A percentile compares a stretch with the other conserved stretches of the same genome.
Evolutionary conservation across 2,888 invertebrate genomes (phyloP).

Genomic region (Torymus aiolomorphi): DNA sequence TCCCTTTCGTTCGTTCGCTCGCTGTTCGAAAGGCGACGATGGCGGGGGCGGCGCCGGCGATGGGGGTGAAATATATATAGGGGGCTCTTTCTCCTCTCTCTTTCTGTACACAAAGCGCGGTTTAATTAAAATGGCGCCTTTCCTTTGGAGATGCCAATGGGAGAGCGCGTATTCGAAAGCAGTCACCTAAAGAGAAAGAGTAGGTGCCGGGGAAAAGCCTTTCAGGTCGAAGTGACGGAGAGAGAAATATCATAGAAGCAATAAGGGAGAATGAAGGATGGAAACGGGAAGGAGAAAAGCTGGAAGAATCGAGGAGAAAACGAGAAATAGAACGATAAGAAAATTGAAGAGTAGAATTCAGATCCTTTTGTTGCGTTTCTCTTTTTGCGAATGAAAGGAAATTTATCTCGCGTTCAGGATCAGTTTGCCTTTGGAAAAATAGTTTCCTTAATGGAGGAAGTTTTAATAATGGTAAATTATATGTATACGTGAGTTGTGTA

Average conservation of each 20-base stretch:
- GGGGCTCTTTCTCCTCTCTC: not conserved
- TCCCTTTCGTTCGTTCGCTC: slow-evolving; percentile 4
- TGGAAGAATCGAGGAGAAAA: slow-evolving; percentile 6
- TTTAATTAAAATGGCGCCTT: slow-evolving; percentile 61
- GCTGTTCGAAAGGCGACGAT: not conserved
- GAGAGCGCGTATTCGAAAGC: slow-evolving; percentile 50
- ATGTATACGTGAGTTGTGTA: too few relatives aligned
- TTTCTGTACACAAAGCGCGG: slow-evolving; percentile 58
- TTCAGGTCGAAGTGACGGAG: slow-evolving; percentile 26
- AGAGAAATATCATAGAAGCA: slow-evolving; percentile 38
- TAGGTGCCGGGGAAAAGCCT: slow-evolving; percentile 16
- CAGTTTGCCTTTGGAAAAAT: too few relatives aligned
- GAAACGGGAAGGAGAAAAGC: slow-evolving; percentile 7
- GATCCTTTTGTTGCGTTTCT: slow-evolving; percentile 6
- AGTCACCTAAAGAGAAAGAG: slow-evolving; percentile 36
- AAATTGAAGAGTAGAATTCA: slow-evolving; percentile 18
- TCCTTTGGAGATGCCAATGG: slow-evolving; percentile 50
- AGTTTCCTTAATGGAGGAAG: too few relatives aligned
- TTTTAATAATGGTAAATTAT: too few relatives aligned
- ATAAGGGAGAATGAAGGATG: slow-evolving; percentile 16
- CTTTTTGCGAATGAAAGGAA: not conserved
- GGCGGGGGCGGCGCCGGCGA: too few relatives aligned
- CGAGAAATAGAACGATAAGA: slow-evolving; percentile 43
- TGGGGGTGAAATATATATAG: too few relatives aligned
- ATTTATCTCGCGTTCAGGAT: not conserved